Evolutionary conservation across 2,797 vertebrate species (phyloP), one percentile per base, ranked within the genome.

Genomic region (Myotis planiceps): DNA sequence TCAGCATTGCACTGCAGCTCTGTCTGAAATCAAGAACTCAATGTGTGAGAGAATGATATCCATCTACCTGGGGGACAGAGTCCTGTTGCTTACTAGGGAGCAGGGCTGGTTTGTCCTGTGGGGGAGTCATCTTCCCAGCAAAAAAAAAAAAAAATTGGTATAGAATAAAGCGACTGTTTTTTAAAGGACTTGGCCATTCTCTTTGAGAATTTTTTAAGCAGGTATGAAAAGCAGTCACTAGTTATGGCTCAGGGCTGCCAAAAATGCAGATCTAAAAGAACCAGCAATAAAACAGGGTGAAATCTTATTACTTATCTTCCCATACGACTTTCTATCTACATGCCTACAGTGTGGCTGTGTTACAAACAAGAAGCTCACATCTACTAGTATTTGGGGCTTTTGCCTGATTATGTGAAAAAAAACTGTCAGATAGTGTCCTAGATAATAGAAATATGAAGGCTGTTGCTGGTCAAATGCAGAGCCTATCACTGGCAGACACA

Each of bases 1-100:
- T 66, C 27, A 68, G 29, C 45, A 14, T 3, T 83, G 45, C 47
- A 47, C 19, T 81, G 71, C 21, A 65, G 37, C 51, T 86, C 0
- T 68, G 87, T 93, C 80, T 92, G 92, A 92, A 96, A 94, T 93
- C 76, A 94, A 94, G 68, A 39, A 47, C 15, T 85, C 37, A n/a
- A 68, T 81, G 66, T 66, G 23, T 75, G 55, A 92, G 21, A 74
- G 76, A 94, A 88, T 82, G 29, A 6, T 80, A 85, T 13, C 34
- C 60, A 0, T 47, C 37, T 81, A 14, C 49, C 49, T 55, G 15
- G 29, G n/a, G 66, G 21, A 60, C 79, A 63, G 19, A 69, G 68
- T 86, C 72, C 83, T 85, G 10, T 87, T 37, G 1, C 34, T 60
- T 81, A 25, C 16, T 37, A 14, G 2, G 19, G n/a, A 80, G 6